A percentile compares a stretch with the other conserved stretches of the same genome.
Evolutionary conservation across 2,113 vertebrate species (phyloP).

Genomic region (Prietella phreatophila): DNA sequence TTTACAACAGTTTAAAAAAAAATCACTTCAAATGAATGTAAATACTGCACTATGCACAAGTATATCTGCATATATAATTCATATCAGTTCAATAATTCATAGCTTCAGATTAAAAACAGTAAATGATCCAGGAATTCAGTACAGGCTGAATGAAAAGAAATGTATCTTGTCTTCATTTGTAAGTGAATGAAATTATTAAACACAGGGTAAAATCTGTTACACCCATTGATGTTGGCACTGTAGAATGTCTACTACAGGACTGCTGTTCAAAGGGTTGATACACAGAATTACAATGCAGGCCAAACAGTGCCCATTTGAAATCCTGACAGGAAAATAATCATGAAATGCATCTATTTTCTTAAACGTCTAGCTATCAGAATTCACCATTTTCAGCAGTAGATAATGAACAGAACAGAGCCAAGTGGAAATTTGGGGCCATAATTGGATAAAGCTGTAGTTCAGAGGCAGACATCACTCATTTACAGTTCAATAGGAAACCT

Average conservation of each 20-base stretch:
- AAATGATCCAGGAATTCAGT: neutral
- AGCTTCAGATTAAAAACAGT: conserved; percentile 8
- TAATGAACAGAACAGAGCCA: conserved; percentile 54
- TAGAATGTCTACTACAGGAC: neutral
- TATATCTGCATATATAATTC: neutral
- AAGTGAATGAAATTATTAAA: conserved; percentile 29
- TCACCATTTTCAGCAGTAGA: conserved; percentile 47
- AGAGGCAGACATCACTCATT: conserved; percentile 73
- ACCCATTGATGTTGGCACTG: conserved; percentile 24
- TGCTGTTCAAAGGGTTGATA: conserved; percentile 28
- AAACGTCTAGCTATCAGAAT: conserved; percentile 48
- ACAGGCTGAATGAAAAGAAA: neutral
- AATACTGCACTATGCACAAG: neutral
- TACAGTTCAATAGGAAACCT: conserved; percentile 85
- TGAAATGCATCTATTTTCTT: conserved; percentile 41
- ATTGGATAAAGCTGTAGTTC: conserved; percentile 80
- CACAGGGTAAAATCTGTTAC: conserved; percentile 27
- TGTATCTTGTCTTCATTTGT: neutral
- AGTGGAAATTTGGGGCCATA: conserved; percentile 66
- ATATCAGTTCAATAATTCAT: neutral
- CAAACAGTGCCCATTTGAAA: conserved; percentile 52
- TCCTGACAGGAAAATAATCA: conserved; percentile 50
- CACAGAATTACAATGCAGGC: conserved; percentile 40
- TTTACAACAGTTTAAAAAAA: neutral
- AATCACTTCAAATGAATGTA: neutral